These are phyloP conservation scores for Phyllotreta striolata DNA, from an alignment of 2,888 invertebrate genomes.

Conservation along the genomic window DNA sequence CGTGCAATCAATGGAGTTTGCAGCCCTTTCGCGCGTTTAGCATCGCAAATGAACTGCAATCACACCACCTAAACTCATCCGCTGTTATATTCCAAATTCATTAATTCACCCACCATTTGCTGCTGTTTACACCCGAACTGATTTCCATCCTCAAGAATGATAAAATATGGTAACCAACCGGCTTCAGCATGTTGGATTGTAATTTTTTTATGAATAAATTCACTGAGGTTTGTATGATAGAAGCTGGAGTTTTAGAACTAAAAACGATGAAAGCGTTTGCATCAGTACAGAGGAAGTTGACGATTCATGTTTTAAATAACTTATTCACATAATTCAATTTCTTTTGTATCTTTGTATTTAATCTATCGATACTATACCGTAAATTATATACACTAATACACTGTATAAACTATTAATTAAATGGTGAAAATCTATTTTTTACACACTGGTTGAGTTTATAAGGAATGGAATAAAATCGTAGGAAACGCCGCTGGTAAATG, in stretches of 20 bases:
- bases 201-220: constrained; percentile 1
- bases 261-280: no score
- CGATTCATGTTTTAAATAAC: no score
- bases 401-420: no score
- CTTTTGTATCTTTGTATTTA: no score
- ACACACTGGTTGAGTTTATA: no score
- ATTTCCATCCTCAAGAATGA: constrained; percentile 29
- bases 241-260: no score
- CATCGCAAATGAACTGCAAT: constrained; percentile 57
- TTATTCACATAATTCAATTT: no score
- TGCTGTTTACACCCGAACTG: constrained; percentile 37
- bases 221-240: neutral
- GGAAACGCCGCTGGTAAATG: constrained; percentile 28
- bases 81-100: constrained; percentile 36
- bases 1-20: constrained; percentile 62
- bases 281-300: no score
- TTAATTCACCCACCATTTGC: constrained; percentile 43
- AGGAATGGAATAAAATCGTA: no score
- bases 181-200: constrained; percentile 1
- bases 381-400: no score
- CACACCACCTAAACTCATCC: constrained; percentile 44
- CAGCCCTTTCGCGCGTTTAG: constrained; percentile 56
- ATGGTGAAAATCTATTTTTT: no score
- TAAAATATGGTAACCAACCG: constrained; percentile 30
- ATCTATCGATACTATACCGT: no score